A percentile compares a stretch with the other conserved stretches of the same genome.
Conservation (phyloP, 2,888 invertebrate genomes). For the Pristionchus mayeri region DNA sequence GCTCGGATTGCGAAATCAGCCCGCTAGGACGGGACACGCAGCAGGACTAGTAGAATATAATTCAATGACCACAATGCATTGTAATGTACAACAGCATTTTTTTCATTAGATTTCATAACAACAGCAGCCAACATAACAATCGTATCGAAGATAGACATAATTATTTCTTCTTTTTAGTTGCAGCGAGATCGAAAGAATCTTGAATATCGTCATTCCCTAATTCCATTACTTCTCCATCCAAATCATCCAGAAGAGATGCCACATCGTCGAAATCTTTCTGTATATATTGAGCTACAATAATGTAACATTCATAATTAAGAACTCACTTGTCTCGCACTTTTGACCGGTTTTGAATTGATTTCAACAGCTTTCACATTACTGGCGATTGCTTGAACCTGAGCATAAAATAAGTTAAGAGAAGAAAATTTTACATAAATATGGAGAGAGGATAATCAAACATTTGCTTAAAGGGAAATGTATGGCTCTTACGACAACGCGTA, state of each 20-base stretch:
- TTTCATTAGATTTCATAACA: too few relatives aligned
- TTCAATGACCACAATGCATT: too few relatives aligned
- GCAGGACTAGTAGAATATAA: too few relatives aligned
- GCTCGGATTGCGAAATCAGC: too few relatives aligned
- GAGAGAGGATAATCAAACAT: too few relatives aligned
- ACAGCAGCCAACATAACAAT: background rate
- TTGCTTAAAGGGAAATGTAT: too few relatives aligned
- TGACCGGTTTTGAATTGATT: conserved; percentile 36
- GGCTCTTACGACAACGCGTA: too few relatives aligned
- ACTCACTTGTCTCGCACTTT: conserved; percentile 40
- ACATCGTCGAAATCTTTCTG: conserved; percentile 59
- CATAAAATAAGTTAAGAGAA: background rate
- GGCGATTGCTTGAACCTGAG: conserved; percentile 22
- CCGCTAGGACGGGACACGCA: too few relatives aligned
- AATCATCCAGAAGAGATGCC: conserved; percentile 57
- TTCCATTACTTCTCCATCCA: conserved; percentile 54
- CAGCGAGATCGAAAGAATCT: conserved; percentile 41
- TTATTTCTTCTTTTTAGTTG: conserved; percentile 54
- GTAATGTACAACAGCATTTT: too few relatives aligned
- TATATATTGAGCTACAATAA: conserved; percentile 16
- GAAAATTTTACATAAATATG: background rate
- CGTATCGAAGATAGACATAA: background rate
- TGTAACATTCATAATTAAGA: background rate
- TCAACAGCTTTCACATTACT: conserved; percentile 48
- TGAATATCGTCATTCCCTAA: background rate